Percentiles rank a stretch among this genome's conserved stretches.
Evolutionary conservation across 2,888 invertebrate genomes (phyloP).

Genomic region (Gasteruption jaculator): DNA sequence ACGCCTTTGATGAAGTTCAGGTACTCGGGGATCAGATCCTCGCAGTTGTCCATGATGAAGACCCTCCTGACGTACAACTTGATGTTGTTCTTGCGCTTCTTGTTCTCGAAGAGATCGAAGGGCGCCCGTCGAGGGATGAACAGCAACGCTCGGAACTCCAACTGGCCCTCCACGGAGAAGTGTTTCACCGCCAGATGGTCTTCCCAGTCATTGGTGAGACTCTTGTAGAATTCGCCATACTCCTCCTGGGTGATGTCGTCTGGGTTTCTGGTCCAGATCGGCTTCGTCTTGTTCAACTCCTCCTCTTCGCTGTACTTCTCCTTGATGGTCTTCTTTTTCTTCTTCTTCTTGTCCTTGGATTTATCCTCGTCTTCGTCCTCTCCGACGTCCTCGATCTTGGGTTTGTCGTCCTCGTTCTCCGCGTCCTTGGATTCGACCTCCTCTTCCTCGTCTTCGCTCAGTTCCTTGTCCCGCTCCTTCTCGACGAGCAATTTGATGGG

Average conservation of each 20-base stretch:
- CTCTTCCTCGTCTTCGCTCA: conserved; percentile 84
- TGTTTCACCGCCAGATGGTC: conserved; percentile 95
- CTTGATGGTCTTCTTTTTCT: conserved; percentile 95
- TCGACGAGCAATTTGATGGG: conserved; percentile 94
- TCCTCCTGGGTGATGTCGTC: conserved; percentile 96
- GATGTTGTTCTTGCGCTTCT: conserved; percentile 97
- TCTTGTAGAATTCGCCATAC: conserved; percentile 98
- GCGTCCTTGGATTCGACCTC: conserved; percentile 63
- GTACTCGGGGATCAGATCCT: conserved; percentile 97
- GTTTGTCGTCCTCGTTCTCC: conserved; percentile 63
- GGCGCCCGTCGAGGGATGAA: conserved; percentile 92
- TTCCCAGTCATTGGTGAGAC: conserved; percentile 96
- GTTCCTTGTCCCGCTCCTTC: conserved; percentile 95
- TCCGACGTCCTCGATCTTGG: conserved; percentile 69
- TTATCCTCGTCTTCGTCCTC: conserved; percentile 72
- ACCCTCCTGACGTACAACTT: conserved; percentile 96
- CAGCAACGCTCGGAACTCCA: conserved; percentile 90
- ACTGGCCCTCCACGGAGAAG: conserved; percentile 88
- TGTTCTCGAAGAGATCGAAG: conserved; percentile 97
- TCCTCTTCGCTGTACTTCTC: conserved; percentile 98
- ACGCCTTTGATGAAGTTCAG: conserved; percentile 94
- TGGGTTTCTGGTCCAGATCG: conserved; percentile 95
- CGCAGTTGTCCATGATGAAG: conserved; percentile 99
- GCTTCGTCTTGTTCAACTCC: conserved; percentile 97
- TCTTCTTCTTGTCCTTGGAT: conserved; percentile 71